These are phyloP conservation scores for Nebria ingens DNA, from an alignment of 1,140 invertebrate species.

Conservation along the genomic window DNA sequence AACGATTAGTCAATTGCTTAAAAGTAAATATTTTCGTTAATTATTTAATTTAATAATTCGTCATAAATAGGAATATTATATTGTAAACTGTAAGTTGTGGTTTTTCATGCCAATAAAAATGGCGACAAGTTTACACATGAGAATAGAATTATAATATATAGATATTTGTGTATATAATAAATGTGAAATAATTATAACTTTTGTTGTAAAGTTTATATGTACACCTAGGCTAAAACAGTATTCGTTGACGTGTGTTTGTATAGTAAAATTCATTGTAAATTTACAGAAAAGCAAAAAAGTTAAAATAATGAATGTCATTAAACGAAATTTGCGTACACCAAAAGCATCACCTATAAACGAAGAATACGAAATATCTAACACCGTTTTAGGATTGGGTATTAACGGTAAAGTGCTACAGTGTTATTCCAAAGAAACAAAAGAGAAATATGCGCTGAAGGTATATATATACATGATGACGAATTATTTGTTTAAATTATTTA, in stretches of 20 bases:
- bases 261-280: background rate
- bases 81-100: too few species aligned
- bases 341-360: slow-evolving; percentile 76
- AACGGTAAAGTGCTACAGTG: slow-evolving; percentile 89
- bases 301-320: slow-evolving; percentile 18
- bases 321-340: slow-evolving; percentile 33
- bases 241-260: background rate
- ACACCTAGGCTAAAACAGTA: too few species aligned
- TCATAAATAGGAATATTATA: too few species aligned
- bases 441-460: slow-evolving; percentile 85
- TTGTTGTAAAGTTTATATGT: too few species aligned
- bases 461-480: too few species aligned
- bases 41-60: too few species aligned
- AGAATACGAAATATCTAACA: slow-evolving; percentile 90
- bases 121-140: background rate
- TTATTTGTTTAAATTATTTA: too few species aligned
- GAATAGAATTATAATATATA: background rate
- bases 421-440: slow-evolving; percentile 50
- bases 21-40: too few species aligned
- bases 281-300: background rate
- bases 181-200: too few species aligned
- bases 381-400: slow-evolving; percentile 92
- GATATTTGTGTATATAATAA: background rate
- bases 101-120: too few species aligned
- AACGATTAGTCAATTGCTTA: too few species aligned